These are phyloP conservation scores for Icerya purchasi DNA, from an alignment of 2,888 invertebrate genomes.

Conservation along the genomic window DNA sequence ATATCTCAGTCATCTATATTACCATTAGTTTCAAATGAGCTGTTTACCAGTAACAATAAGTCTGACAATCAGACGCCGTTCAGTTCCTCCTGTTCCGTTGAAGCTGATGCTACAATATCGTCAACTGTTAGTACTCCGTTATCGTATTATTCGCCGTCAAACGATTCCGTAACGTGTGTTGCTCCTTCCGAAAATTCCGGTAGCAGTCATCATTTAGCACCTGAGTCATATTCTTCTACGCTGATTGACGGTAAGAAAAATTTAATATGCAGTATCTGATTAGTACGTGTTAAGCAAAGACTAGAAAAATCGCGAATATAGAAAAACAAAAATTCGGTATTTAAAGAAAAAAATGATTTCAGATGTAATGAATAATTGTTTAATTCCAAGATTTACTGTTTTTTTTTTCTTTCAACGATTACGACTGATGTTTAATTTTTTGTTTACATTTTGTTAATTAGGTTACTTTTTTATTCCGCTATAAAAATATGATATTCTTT, in stretches of 20 bases:
- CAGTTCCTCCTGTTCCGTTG: neutral
- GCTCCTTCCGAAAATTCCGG: neutral
- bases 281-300: no score
- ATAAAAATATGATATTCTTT: no score
- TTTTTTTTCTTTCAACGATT: no score
- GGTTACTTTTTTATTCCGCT: no score
- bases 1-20: neutral
- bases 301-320: no score
- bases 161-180: neutral
- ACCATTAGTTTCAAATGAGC: neutral
- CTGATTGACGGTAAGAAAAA: neutral
- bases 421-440: no score
- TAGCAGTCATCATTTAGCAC: neutral
- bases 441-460: no score
- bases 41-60: neutral
- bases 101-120: slow-evolving; percentile 4
- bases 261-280: no score
- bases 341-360: no score
- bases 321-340: no score
- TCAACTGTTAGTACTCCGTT: slow-evolving; percentile 10
- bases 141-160: neutral
- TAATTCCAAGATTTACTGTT: no score
- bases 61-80: neutral
- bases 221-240: neutral
- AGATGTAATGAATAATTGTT: no score